Evolutionary conservation across 2,797 vertebrate genomes (phyloP), one percentile per base, ranked within the genome.

Genomic region (Coregonus ussuriensis): DNA sequence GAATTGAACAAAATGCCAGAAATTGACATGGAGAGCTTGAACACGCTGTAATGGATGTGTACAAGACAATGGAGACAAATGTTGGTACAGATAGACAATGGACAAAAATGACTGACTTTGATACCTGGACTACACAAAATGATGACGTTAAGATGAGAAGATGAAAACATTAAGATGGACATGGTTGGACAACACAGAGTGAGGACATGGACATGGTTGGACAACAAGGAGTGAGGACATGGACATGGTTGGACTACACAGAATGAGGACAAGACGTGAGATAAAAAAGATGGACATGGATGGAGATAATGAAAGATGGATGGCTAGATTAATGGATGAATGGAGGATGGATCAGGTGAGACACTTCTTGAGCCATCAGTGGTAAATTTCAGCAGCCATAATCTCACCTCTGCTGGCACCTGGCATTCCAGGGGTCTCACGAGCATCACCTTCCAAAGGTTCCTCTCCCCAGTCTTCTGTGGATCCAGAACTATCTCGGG

Each of bases 321-420:
- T 9, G 11, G 9, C 11, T 47, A 47, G 41, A 47, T 71, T 78
- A 71, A 70, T 75, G 73, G 79, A 73, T 79, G 33, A 68, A 84
- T 88, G 83, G 84, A 65, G 53, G 59, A 78, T 11, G 71, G 85
- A 91, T 89, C 85, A 88, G 81, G 80, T 83, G 89, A 81, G 68
- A 72, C 71, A 4, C 86, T 85, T 86, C 85, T 87, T 80, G 84
- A 90, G 59, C 74, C 86, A 74, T 81, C 88, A 37, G 15, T 82
- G 85, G 89, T 89, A 83, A 88, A 81, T 86, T 85, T 82, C 72
- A 75, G 82, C 21, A 74, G 78, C 68, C 74, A 80, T 88, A 84
- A 71, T 87, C 95, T 97, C 96, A 97, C 96, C 96, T 97, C 91
- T 91, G 91, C 92, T 96, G 82, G 86, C 80, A 33, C 81, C 90